Conservation (phyloP, 1,140 invertebrate species). For the Pachyrhynchus sulphureomaculatus region DNA sequence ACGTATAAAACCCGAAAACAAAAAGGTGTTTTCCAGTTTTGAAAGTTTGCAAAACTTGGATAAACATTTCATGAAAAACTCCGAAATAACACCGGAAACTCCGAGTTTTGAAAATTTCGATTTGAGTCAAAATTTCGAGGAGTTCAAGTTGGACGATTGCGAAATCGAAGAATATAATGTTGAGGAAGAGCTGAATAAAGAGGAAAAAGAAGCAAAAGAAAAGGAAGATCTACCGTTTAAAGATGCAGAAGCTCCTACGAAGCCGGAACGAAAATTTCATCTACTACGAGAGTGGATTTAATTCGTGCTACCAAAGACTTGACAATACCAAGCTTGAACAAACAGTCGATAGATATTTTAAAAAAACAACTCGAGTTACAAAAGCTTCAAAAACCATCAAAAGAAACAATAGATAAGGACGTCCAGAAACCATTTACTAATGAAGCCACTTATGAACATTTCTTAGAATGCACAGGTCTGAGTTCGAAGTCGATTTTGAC, state of each 20-base stretch:
- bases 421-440: conserved; percentile 9
- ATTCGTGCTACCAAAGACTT: conserved; percentile 39
- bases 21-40: conserved; percentile 48
- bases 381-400: conserved; percentile 25
- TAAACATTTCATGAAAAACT: conserved; percentile 29
- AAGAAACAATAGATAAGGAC: conserved; percentile 11
- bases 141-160: conserved; percentile 75
- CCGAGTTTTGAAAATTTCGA: conserved; percentile 58
- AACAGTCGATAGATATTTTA: conserved; percentile 40
- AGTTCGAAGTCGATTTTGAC: conserved; percentile 80
- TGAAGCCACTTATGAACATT: conserved; percentile 65
- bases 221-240: conserved; percentile 38
- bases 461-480: conserved; percentile 75
- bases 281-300: conserved; percentile 34
- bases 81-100: conserved; percentile 41
- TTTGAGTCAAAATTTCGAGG: conserved; percentile 75
- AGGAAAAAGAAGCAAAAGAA: conserved; percentile 12
- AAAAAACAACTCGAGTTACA: conserved; percentile 43
- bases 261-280: neutral
- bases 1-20: conserved; percentile 31
- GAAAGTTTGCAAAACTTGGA: conserved; percentile 49
- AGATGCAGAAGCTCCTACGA: neutral
- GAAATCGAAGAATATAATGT: conserved; percentile 59
- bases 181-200: conserved; percentile 35
- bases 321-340: conserved; percentile 36